phyloP scores from a whole-genome alignment of 2,797 vertebrate species.

The Pteropus rufus region DNA sequence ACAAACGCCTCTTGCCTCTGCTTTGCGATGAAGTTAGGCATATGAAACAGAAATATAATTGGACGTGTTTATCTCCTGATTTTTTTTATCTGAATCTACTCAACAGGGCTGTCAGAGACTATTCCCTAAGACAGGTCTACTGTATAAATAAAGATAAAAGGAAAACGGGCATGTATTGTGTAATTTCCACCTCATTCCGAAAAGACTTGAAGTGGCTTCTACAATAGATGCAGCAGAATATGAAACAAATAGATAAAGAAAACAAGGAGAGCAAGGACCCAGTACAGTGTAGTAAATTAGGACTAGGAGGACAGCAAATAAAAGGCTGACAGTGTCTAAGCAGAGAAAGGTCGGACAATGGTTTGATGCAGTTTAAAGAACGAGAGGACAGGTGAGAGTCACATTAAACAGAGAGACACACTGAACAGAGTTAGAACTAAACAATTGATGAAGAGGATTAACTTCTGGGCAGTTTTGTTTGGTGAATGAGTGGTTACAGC shows the following conservation, averaged over 20 bases:
- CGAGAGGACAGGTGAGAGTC: not conserved
- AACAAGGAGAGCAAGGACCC: not conserved
- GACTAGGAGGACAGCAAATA: not conserved
- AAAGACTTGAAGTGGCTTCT: not conserved
- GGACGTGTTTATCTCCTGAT: conserved; percentile 31
- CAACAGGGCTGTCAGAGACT: not conserved
- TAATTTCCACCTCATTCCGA: not conserved
- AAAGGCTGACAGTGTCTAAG: not conserved
- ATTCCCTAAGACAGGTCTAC: not conserved
- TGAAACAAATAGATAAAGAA: not conserved
- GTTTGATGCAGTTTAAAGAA: not conserved
- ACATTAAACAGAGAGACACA: not conserved
- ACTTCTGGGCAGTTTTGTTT: not conserved
- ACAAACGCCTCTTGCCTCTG: conserved; percentile 39
- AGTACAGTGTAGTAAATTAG: not conserved
- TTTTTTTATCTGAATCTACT: not conserved
- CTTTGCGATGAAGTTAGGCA: conserved; percentile 29
- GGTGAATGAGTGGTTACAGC: not conserved
- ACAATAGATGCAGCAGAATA: not conserved
- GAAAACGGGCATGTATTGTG: not conserved
- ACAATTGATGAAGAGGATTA: not conserved
- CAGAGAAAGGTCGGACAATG: not conserved
- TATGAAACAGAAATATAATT: conserved; percentile 66
- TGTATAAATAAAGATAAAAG: not conserved
- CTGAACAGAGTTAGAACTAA: not conserved